Conservation (phyloP, 2,113 vertebrate genomes). For the Thamnaconus septentrionalis region DNA sequence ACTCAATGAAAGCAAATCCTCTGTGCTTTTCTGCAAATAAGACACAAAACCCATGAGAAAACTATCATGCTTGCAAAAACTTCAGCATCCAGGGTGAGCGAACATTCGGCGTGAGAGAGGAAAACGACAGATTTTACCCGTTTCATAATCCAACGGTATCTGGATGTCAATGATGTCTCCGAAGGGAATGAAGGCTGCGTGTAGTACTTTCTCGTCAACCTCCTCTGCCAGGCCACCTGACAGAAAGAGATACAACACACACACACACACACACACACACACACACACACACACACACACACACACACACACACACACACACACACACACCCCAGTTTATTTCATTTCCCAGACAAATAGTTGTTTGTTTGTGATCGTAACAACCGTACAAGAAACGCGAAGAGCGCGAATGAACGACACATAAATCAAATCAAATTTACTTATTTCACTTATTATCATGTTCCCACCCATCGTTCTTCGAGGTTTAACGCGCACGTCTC, state of each 20-base stretch:
- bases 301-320: conserved; percentile 72
- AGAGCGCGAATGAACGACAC: no score
- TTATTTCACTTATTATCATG: no score
- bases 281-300: background rate
- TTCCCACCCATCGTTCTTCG: no score
- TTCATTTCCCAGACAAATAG: background rate
- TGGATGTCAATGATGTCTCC: conserved; percentile 96
- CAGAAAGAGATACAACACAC: conserved; percentile 6
- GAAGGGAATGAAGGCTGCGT: conserved; percentile 95
- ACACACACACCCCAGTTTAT: conserved; percentile 77
- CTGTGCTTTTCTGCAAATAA: conserved; percentile 88
- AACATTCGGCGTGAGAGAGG: background rate
- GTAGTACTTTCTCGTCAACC: conserved; percentile 93
- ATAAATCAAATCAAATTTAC: no score
- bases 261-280: background rate
- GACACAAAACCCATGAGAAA: conserved; percentile 1
- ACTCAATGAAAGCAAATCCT: conserved; percentile 96
- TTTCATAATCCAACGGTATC: conserved; percentile 96
- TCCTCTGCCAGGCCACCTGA: conserved; percentile 94
- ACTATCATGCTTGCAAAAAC: background rate
- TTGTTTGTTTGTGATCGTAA: no score
- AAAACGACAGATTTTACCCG: conserved; percentile 71
- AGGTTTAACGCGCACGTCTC: no score
- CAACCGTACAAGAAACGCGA: no score
- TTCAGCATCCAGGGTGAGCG: background rate